Conservation (phyloP, 37 sponge, comb jelly and placozoan species). For the Oscarella lobularis region DNA sequence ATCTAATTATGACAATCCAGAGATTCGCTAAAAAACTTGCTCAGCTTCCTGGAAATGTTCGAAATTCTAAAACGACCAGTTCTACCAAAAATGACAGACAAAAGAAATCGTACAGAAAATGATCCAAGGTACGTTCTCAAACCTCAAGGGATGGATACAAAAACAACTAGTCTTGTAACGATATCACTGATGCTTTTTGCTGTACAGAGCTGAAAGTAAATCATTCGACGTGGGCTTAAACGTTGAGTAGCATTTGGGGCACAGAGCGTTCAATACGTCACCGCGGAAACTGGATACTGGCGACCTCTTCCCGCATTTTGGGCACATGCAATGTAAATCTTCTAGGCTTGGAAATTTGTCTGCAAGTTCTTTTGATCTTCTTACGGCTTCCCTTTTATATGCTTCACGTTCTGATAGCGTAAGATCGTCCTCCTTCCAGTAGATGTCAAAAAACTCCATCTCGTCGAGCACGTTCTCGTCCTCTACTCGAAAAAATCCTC, state of each 20-base stretch:
- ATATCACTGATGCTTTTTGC: no score
- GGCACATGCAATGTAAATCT: slow-evolving; percentile 10
- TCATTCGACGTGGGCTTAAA: slow-evolving; percentile 17
- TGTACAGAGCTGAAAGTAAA: no score
- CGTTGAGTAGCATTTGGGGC: slow-evolving; percentile 18
- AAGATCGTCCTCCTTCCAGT: slow-evolving; percentile 29
- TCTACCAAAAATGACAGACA: no score
- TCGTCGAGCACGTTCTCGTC: slow-evolving; percentile 13
- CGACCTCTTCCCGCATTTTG: slow-evolving; percentile 8
- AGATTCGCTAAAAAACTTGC: no score
- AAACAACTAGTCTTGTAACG: no score
- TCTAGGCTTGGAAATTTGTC: slow-evolving; percentile 15
- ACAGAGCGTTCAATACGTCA: slow-evolving; percentile 12
- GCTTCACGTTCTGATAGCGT: slow-evolving; percentile 10
- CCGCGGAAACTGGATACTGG: slow-evolving; percentile 8
- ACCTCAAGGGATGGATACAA: no score
- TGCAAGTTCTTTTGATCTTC: slow-evolving; percentile 2
- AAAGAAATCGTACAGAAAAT: no score
- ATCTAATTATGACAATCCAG: no score
- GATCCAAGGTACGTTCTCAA: no score
- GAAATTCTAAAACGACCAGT: no score
- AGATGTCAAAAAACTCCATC: slow-evolving; percentile 20
- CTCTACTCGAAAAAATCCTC: slow-evolving; percentile 24
- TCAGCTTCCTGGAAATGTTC: no score
- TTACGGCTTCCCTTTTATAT: slow-evolving; percentile 5